Evolutionary conservation across 2,797 vertebrate genomes (phyloP).

Genomic region (Pyrocephalus nanus): DNA sequence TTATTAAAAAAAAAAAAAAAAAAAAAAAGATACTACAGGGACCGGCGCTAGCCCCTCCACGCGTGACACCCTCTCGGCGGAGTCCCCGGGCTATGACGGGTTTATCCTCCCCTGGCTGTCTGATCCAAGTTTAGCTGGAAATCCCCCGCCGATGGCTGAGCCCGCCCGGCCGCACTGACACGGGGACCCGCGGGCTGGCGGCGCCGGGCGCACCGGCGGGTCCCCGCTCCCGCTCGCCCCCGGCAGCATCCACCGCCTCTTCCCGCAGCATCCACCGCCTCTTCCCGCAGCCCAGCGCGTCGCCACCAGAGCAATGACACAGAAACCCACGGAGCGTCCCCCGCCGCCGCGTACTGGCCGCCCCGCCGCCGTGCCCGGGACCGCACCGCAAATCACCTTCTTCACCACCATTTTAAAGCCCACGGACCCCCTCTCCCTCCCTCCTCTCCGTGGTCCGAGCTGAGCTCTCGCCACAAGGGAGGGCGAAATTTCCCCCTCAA

Average conservation of each 20-base stretch:
- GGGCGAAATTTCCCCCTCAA: not conserved
- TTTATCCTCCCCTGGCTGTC: not conserved
- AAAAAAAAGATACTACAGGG: not conserved
- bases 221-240: not conserved
- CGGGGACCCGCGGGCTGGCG: not conserved
- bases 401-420: slow-evolving; percentile 31
- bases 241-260: not conserved
- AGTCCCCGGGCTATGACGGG: not conserved
- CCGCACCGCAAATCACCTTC: not conserved
- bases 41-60: not conserved
- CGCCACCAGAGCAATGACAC: not conserved
- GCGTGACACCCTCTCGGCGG: not conserved
- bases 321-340: not conserved
- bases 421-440: not conserved
- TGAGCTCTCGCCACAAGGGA: not conserved
- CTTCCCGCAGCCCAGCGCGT: not conserved
- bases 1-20: not conserved
- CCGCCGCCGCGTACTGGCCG: not conserved
- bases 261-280: not conserved
- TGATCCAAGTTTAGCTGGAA: not conserved
- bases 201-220: not conserved
- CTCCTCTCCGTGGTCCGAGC: not conserved
- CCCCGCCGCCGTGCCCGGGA: not conserved
- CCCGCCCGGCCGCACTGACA: not conserved
- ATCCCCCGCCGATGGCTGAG: not conserved